Evolutionary conservation across 2,888 invertebrate species (phyloP).

Genomic region (Megamerina dolium): DNA sequence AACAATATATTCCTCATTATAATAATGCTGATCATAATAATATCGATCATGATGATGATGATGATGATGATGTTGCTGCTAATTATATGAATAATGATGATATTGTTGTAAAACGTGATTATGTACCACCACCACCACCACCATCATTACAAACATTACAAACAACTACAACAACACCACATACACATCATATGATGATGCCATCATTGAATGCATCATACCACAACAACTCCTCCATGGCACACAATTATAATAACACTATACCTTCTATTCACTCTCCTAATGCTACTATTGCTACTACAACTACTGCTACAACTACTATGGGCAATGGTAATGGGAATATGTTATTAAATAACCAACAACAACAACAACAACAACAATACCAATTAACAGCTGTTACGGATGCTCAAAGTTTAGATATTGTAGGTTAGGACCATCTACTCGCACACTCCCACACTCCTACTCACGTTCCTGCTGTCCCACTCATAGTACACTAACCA

Average conservation of each 20-base stretch:
- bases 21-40: conserved; percentile 20
- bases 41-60: conserved; percentile 13
- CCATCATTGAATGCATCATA: conserved; percentile 11
- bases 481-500: too few species aligned
- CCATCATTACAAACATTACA: too few species aligned
- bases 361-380: conserved; percentile 16
- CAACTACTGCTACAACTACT: conserved; percentile 7
- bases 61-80: conserved; percentile 3
- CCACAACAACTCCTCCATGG: too few species aligned
- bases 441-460: too few species aligned
- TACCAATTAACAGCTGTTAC: conserved; percentile 39
- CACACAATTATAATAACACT: too few species aligned
- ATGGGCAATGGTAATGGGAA: conserved; percentile 14
- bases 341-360: conserved; percentile 15
- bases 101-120: background rate
- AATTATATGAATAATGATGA: conserved; percentile 11
- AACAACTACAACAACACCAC: conserved; percentile 21
- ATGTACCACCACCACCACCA: conserved; percentile 6
- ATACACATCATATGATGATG: conserved; percentile 10
- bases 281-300: too few species aligned
- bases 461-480: too few species aligned
- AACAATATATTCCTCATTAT: conserved; percentile 15
- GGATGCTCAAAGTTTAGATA: conserved; percentile 51
- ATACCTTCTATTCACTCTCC: too few species aligned
- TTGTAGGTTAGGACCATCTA: conserved; percentile 47